Evolutionary conservation across 2,888 invertebrate genomes (phyloP).

Genomic region (Meghimatium bilineatum): DNA sequence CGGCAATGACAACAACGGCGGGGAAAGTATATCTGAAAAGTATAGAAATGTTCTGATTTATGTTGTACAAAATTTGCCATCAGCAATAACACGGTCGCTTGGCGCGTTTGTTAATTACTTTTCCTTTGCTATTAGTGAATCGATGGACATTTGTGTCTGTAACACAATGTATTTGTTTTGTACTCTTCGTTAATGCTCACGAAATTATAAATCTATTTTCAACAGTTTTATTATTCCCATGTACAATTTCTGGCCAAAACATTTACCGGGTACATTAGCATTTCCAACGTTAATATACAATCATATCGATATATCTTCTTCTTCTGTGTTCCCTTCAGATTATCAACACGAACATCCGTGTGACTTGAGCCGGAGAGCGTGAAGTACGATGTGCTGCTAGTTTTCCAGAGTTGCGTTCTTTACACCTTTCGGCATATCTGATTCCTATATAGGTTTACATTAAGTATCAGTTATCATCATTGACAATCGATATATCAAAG

Average conservation of each 20-base stretch:
- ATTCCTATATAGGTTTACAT: no score
- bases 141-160: not conserved
- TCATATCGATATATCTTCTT: no score
- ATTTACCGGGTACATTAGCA: not conserved
- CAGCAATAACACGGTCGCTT: not conserved
- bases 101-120: not conserved
- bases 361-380: no score
- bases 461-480: not conserved
- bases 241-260: not conserved
- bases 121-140: slow-evolving; percentile 1
- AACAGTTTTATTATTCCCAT: not conserved
- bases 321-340: no score
- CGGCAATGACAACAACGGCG: not conserved
- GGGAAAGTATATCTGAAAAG: not conserved
- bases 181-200: not conserved
- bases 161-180: not conserved
- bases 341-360: no score
- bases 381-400: no score
- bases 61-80: not conserved
- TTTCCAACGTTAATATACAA: no score
- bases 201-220: slow-evolving; percentile 1
- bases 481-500: not conserved
- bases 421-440: no score
- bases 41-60: slow-evolving; percentile 10
- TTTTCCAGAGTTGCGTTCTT: no score